These are phyloP conservation scores for Dipodomys stephensi DNA, from an alignment of 2,113 vertebrate species.

Conservation along the genomic window DNA sequence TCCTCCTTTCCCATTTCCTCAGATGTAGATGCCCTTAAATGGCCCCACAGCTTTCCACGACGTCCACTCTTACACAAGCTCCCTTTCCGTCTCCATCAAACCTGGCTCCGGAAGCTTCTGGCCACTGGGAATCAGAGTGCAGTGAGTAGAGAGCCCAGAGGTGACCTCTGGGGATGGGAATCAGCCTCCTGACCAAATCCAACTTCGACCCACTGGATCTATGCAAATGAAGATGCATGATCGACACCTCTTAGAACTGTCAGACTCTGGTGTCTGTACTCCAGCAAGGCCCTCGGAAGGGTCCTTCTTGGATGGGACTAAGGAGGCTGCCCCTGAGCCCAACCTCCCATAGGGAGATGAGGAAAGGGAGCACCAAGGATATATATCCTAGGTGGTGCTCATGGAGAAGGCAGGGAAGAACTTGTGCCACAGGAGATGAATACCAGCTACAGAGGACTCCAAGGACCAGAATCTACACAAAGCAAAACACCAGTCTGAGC, in stretches of 20 bases:
- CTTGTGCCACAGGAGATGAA: background rate
- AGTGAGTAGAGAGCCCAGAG: background rate
- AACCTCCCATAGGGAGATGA: background rate
- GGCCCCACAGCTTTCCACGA: background rate
- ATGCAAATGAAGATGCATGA: fast-evolving
- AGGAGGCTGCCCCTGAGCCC: fast-evolving
- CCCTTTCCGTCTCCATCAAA: background rate
- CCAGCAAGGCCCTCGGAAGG: background rate
- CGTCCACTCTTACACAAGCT: fast-evolving
- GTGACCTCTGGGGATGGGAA: background rate
- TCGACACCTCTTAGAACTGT: too few relatives aligned
- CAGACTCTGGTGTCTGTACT: background rate
- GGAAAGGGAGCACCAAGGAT: fast-evolving
- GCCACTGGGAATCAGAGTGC: too few relatives aligned
- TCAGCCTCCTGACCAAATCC: background rate
- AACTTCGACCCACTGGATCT: too few relatives aligned
- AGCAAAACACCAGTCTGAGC: background rate
- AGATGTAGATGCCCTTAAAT: background rate
- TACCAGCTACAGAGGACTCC: background rate
- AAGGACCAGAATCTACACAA: too few relatives aligned
- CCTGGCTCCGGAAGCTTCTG: background rate
- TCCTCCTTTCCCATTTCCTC: fast-evolving
- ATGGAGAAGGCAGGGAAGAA: fast-evolving
- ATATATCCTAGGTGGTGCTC: too few relatives aligned
- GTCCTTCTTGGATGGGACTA: background rate